Base-by-base conservation (phyloP, 2,797 vertebrate species). In the Sardinella longiceps region DNA sequence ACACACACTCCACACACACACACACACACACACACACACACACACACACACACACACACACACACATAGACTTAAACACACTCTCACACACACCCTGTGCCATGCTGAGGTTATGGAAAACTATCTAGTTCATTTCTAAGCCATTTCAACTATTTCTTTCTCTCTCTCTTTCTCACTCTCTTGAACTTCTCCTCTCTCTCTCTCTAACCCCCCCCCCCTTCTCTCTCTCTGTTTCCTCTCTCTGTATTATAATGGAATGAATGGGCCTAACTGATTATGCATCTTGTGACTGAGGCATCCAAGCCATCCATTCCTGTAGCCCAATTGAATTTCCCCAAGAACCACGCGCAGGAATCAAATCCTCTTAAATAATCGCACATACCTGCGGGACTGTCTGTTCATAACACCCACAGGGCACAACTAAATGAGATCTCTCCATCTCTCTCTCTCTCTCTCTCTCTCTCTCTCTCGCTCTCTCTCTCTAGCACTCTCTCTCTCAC, bases 401-500 rank as follows among this genome's bases (percentile, higher is more conserved):
- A 77, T 5, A 77, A 77, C 70, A 77, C 70, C 70, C 70, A 77
- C 33, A 77, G 70, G 70, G 70, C 70, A 77, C 18, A 77, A 77
- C 66, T 74, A 74, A 74, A 74, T 74, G 66, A 74, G 33, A 33
- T 74, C 66, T 4, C 66, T 74, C 66, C 39, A 5, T 74, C 66
- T 74, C 33, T 23, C 63, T 66, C 30, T 66, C 66, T 70, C 63
- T 70, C 14, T 14, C 28, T 39, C 66, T 37, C 66, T 39, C 33
- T 46, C 45, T 46, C 45, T 46, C 5, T 1, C 46, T 1, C 7
- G n/a, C 43, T 43, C 43, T 43, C 43, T 43, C 43, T 7, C 7
- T 43, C 43, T 43, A 3, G 7, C 7, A 43, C 43, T 43, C 43
- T 43, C 66, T 74, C 33, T 74, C 33, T 74, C 33, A 48, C 46